Evolutionary conservation across 1,140 invertebrate genomes (phyloP).

Genomic region (Dendrolimus punctatus): DNA sequence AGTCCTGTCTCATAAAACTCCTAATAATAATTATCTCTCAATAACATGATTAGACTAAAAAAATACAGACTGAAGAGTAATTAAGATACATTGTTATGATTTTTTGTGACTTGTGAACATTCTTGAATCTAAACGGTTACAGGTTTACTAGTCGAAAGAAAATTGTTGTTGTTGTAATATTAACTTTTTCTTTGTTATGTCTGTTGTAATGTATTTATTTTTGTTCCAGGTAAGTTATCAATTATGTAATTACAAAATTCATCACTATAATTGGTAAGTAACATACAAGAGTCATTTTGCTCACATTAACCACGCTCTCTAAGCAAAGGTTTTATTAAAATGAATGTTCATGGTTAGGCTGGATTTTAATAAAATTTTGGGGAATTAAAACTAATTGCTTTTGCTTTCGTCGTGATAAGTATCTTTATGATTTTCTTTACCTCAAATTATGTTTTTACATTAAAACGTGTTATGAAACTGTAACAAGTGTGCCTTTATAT

Average conservation of each 20-base stretch:
- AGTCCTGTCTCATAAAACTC: no score
- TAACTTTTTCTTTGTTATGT: neutral
- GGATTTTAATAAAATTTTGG: constrained; percentile 1
- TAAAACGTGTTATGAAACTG: no score
- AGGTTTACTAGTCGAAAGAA: neutral
- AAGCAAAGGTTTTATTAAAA: constrained; percentile 3
- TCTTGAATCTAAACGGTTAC: no score
- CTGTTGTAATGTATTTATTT: neutral
- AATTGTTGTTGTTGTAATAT: neutral
- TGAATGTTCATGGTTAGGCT: constrained; percentile 1
- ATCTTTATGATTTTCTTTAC: neutral
- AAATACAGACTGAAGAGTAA: no score
- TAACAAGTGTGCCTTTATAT: no score
- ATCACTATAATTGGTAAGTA: neutral
- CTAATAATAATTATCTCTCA: no score
- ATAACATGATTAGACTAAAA: no score
- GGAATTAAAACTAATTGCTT: neutral
- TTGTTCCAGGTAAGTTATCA: constrained; percentile 8
- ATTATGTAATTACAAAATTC: neutral
- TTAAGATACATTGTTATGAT: no score
- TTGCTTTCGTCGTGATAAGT: constrained; percentile 4
- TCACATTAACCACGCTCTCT: neutral
- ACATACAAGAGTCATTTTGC: neutral
- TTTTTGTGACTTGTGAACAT: no score
- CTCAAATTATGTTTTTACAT: neutral